Percentiles rank a stretch among this genome's conserved stretches.
phyloP scores from a whole-genome alignment of 2,888 invertebrate species.

The Azorinus chamasolen region DNA sequence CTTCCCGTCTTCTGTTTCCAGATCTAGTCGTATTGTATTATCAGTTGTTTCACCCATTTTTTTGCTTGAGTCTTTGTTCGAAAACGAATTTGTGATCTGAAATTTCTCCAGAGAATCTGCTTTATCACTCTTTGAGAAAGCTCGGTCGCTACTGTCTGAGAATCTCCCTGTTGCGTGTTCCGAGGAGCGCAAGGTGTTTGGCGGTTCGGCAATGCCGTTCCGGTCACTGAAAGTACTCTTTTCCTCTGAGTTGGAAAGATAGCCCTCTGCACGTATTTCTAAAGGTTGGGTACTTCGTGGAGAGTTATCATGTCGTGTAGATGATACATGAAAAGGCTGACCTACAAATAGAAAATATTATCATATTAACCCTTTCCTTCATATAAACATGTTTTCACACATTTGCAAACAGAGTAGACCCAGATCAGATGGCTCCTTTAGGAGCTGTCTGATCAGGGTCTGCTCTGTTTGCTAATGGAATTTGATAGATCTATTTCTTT shows the following conservation, averaged over 20 bases:
- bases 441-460: too few species aligned
- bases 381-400: too few species aligned
- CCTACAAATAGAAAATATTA: constrained; percentile 37
- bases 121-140: constrained; percentile 11
- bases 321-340: constrained; percentile 11
- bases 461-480: too few species aligned
- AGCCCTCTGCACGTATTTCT: constrained; percentile 62
- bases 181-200: constrained; percentile 5
- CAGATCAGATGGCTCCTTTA: too few species aligned
- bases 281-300: constrained; percentile 39
- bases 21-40: constrained; percentile 53
- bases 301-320: constrained; percentile 38
- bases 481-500: too few species aligned
- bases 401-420: too few species aligned
- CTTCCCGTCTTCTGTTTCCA: constrained; percentile 62
- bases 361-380: too few species aligned
- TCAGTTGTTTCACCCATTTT: constrained; percentile 12
- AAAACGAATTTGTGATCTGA: too few species aligned
- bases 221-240: constrained; percentile 37
- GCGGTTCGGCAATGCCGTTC: constrained; percentile 23
- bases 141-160: background rate
- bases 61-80: background rate
- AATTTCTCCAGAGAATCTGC: background rate
- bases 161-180: constrained; percentile 21
- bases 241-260: constrained; percentile 41